phyloP scores from a whole-genome alignment of 2,113 vertebrate species.

The Psilopogon haemacephalus region DNA sequence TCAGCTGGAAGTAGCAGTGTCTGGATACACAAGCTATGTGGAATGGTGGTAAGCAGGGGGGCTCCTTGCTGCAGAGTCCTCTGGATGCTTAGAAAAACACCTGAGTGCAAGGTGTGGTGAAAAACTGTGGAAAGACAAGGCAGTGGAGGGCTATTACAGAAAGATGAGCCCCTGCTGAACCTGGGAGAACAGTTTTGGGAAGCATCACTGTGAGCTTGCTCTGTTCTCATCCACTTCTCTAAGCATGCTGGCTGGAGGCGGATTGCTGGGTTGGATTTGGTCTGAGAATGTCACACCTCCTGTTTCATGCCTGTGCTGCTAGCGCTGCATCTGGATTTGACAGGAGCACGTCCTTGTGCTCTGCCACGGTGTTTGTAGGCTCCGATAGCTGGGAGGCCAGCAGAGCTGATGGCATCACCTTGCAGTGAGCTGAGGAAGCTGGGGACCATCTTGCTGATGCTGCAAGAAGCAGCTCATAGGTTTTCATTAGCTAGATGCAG shows the following conservation, averaged over 20 bases:
- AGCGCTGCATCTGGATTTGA: fast-evolving
- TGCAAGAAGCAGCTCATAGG: fast-evolving
- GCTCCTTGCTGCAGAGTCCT: background rate
- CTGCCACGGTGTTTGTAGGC: fast-evolving
- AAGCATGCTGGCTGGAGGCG: background rate
- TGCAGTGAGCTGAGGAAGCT: fast-evolving
- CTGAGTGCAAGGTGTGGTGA: background rate
- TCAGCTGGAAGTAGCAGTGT: background rate
- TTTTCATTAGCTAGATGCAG: background rate
- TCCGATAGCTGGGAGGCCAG: background rate
- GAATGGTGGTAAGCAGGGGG: background rate
- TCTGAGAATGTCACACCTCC: background rate
- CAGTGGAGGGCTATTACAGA: background rate
- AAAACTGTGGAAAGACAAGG: background rate
- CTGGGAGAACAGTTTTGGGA: background rate
- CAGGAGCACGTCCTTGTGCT: background rate
- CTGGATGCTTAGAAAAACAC: background rate
- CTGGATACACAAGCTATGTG: background rate
- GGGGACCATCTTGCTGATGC: background rate
- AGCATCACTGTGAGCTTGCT: background rate
- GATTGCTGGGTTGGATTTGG: background rate
- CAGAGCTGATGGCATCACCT: background rate
- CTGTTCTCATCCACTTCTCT: background rate
- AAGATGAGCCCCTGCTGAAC: background rate
- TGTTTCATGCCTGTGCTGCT: background rate